Evolutionary conservation across 2,888 invertebrate species (phyloP).

Genomic region (Brachypterus glaber): DNA sequence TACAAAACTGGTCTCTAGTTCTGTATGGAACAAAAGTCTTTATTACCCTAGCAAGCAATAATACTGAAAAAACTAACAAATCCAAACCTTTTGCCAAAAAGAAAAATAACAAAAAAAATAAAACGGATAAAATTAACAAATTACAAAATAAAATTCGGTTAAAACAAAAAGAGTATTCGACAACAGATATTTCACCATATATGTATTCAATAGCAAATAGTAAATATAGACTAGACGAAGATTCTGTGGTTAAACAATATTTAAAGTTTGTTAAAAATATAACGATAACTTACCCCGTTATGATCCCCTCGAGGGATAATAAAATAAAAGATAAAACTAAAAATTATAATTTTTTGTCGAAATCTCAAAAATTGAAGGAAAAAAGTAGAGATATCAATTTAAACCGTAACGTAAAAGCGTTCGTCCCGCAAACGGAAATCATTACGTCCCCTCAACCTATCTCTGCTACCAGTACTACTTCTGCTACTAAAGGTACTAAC

Average conservation of each 20-base stretch:
- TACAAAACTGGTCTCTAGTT: slow-evolving; percentile 89
- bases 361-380: slow-evolving; percentile 39
- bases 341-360: slow-evolving; percentile 32
- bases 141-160: too few species aligned
- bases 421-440: slow-evolving; percentile 32
- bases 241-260: slow-evolving; percentile 32
- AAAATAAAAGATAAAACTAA: slow-evolving; percentile 36
- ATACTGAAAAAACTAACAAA: slow-evolving; percentile 35
- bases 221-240: slow-evolving; percentile 31
- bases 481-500: slow-evolving; percentile 15
- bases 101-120: slow-evolving; percentile 40
- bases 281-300: slow-evolving; percentile 58
- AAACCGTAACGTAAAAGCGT: slow-evolving; percentile 36
- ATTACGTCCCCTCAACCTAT: too few species aligned
- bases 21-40: slow-evolving; percentile 76
- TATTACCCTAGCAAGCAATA: slow-evolving; percentile 31
- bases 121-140: slow-evolving; percentile 32
- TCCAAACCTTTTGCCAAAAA: slow-evolving; percentile 45
- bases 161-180: too few species aligned
- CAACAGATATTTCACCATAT: slow-evolving; percentile 32
- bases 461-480: slow-evolving; percentile 25
- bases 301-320: slow-evolving; percentile 46
- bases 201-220: slow-evolving; percentile 35
- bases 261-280: slow-evolving; percentile 39
- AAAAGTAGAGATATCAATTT: slow-evolving; percentile 40